Evolutionary conservation across 2,888 invertebrate species (phyloP).

Genomic region (Brenthis daphne): DNA sequence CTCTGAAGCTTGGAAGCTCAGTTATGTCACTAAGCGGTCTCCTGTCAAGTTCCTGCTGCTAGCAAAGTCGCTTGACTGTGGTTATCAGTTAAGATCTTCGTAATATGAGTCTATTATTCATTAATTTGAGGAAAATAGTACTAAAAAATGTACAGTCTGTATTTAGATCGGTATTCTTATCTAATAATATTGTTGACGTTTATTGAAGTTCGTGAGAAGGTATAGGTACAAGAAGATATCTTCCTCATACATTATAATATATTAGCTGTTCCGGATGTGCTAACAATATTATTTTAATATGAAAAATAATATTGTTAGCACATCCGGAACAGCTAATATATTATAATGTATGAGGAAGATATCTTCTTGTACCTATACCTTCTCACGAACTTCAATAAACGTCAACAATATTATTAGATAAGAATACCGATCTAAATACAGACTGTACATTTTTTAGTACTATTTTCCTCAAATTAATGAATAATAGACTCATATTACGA

Average conservation of each 20-base stretch:
- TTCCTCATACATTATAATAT: not conserved
- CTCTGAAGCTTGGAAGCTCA: no score
- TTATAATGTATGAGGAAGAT: not conserved
- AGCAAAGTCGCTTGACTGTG: no score
- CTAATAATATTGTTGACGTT: constrained; percentile 21
- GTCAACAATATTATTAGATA: constrained; percentile 13
- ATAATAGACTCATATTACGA: no score
- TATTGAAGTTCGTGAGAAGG: constrained; percentile 22
- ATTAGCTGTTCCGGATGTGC: not conserved
- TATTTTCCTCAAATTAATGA: no score
- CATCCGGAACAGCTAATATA: not conserved
- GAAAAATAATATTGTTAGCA: no score
- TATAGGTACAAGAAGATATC: not conserved
- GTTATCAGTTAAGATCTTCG: no score
- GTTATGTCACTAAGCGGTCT: no score
- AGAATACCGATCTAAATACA: not conserved
- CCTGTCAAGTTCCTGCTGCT: no score
- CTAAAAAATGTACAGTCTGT: not conserved
- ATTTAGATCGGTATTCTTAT: not conserved
- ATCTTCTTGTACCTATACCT: constrained; percentile 3
- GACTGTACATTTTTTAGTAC: not conserved
- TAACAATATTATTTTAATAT: no score
- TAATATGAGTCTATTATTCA: no score
- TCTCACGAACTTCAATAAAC: constrained; percentile 24
- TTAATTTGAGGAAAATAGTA: no score